A percentile compares a stretch with the other conserved stretches of the same genome.
phyloP scores from a whole-genome alignment of 2,113 vertebrate species.

The Ancistrus triradiatus region DNA sequence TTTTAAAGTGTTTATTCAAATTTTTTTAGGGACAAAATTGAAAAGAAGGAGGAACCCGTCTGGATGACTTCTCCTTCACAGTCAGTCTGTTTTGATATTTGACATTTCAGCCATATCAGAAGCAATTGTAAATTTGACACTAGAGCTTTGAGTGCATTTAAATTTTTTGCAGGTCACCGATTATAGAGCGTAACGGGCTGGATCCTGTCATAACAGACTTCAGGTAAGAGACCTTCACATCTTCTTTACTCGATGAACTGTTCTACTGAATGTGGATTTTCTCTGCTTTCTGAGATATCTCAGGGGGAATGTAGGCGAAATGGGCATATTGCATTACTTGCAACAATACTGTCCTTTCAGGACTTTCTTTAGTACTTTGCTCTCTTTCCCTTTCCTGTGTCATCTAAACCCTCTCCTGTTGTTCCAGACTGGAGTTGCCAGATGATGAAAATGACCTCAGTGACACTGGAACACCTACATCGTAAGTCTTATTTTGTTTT shows the following conservation, averaged over 20 bases:
- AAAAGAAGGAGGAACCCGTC: conserved; percentile 48
- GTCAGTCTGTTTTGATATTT: conserved; percentile 46
- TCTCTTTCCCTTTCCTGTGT: conserved; percentile 17
- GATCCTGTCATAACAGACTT: conserved; percentile 63
- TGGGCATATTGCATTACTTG: conserved; percentile 51
- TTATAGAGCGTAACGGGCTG: conserved; percentile 58
- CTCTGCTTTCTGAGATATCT: background rate
- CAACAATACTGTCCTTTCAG: conserved; percentile 53
- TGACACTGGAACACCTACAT: conserved; percentile 46
- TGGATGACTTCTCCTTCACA: conserved; percentile 48
- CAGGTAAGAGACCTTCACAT: conserved; percentile 47
- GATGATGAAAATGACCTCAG: conserved; percentile 48
- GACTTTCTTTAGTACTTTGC: background rate
- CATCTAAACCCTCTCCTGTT: conserved; percentile 30
- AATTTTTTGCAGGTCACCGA: conserved; percentile 51
- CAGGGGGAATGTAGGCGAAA: background rate
- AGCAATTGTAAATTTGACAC: background rate
- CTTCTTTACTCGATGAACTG: background rate
- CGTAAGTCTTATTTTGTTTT: conserved; percentile 49
- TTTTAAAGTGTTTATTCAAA: background rate
- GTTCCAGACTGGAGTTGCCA: conserved; percentile 58
- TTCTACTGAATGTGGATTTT: conserved; percentile 12
- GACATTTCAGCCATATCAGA: background rate
- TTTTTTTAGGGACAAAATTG: conserved; percentile 50
- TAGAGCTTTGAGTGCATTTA: conserved; percentile 1